Conservation (phyloP, 2,113 vertebrate species). For the Microcebus tavaratra region DNA sequence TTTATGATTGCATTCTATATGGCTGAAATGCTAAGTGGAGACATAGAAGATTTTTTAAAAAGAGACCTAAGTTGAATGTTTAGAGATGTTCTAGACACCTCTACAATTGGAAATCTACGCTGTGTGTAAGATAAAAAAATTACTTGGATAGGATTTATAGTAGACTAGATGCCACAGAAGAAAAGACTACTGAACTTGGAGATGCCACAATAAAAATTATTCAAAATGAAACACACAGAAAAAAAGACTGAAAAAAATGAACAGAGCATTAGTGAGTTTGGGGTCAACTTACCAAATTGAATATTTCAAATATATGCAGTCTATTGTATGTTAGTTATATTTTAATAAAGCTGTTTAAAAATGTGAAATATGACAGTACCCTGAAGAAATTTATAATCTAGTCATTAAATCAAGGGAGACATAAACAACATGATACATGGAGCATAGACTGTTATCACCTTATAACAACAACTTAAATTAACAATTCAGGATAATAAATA, state of each 20-base stretch:
- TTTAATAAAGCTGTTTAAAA: slow-evolving; percentile 13
- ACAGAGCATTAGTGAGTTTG: background rate
- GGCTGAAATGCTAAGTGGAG: background rate
- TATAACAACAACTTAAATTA: background rate
- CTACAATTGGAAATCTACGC: background rate
- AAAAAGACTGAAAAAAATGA: background rate
- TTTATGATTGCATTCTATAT: background rate
- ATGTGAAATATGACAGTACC: background rate
- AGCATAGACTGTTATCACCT: background rate
- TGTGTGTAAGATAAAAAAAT: background rate
- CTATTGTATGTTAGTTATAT: background rate
- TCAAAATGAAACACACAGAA: background rate
- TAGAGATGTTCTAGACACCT: background rate
- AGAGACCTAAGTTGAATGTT: background rate
- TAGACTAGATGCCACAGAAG: background rate
- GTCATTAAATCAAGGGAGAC: background rate
- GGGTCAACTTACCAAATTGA: background rate
- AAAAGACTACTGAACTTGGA: background rate
- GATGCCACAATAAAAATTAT: background rate
- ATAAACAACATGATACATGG: background rate
- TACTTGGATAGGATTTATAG: background rate
- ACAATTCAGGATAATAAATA: background rate
- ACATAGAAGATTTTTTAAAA: background rate
- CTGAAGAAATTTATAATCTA: background rate
- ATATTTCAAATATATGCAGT: background rate